phyloP scores from a whole-genome alignment of 2,797 vertebrate species.

The Eulemur coronatus region DNA sequence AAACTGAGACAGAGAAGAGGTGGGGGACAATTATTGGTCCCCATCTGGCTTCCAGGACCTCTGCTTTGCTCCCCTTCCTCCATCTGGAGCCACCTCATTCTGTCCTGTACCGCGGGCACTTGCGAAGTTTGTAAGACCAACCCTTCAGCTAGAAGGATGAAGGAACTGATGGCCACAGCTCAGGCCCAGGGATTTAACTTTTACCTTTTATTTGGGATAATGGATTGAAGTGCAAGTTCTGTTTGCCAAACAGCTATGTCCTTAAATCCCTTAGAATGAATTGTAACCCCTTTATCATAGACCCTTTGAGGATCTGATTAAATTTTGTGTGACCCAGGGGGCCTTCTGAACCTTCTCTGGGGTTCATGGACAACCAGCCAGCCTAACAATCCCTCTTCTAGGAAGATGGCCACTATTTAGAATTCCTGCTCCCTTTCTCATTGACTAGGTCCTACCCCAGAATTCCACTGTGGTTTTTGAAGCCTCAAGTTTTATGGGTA shows the following conservation, averaged over 20 bases:
- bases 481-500: neutral
- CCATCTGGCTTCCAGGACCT: neutral
- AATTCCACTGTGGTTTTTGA: neutral
- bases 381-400: neutral
- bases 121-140: neutral
- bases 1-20: neutral
- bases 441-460: neutral
- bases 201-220: neutral
- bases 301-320: neutral
- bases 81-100: neutral
- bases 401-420: neutral
- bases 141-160: neutral
- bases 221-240: neutral
- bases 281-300: neutral
- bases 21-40: too few species aligned
- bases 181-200: conserved; percentile 14
- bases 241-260: neutral
- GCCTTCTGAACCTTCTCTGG: neutral
- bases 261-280: neutral
- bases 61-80: neutral
- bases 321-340: neutral
- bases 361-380: neutral
- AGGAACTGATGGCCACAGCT: neutral
- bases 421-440: neutral
- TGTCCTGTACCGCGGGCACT: neutral